Evolutionary conservation across 2,797 vertebrate species (phyloP).

Genomic region (Syncerus caffer): DNA sequence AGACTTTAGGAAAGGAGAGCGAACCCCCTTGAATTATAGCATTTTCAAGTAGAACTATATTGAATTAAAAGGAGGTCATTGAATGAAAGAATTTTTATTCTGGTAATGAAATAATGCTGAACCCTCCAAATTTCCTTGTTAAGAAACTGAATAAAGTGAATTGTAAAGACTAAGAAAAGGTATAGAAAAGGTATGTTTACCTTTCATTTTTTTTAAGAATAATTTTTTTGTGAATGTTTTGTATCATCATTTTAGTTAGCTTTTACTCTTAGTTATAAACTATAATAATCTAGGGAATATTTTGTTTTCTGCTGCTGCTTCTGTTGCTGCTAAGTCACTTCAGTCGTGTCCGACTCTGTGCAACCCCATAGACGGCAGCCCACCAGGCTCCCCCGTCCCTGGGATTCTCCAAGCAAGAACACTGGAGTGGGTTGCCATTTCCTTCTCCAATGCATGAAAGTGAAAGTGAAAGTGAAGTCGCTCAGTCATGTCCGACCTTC

Average conservation of each 20-base stretch:
- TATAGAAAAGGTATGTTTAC: neutral
- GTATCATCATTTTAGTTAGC: neutral
- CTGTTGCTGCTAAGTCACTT: too few species aligned
- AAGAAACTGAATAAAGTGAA: neutral
- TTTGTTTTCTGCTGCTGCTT: neutral
- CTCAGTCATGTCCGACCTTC: too few species aligned
- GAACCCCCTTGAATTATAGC: neutral
- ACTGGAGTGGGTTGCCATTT: too few species aligned
- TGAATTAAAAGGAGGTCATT: neutral
- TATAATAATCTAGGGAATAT: neutral
- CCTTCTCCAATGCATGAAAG: too few species aligned
- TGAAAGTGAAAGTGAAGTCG: too few species aligned
- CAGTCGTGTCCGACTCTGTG: too few species aligned
- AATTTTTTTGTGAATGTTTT: neutral
- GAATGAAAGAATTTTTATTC: neutral
- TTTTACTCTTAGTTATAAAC: neutral
- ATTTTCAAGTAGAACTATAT: neutral
- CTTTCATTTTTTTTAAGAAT: neutral
- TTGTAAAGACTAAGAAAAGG: neutral
- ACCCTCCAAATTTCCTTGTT: neutral
- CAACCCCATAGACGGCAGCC: too few species aligned
- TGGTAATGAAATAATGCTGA: neutral
- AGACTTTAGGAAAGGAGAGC: neutral
- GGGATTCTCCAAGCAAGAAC: too few species aligned
- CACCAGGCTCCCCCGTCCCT: too few species aligned